Percentiles rank a stretch among this genome's conserved stretches.
These are phyloP conservation scores for Platycnemis pennipes DNA, from an alignment of 2,888 invertebrate species.

Conservation along the genomic window DNA sequence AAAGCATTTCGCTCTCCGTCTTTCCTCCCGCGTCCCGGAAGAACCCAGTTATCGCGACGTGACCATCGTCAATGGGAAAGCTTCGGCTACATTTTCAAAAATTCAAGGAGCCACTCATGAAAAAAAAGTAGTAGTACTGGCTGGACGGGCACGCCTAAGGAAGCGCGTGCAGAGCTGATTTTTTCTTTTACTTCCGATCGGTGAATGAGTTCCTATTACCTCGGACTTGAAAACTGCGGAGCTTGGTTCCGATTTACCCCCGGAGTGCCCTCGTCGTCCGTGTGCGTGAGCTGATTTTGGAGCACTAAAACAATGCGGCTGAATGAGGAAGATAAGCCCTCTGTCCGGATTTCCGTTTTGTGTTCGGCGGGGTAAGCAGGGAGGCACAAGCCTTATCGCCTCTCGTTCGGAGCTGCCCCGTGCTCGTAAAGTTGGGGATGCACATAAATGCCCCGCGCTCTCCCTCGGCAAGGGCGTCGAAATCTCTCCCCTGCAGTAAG, in stretches of 20 bases:
- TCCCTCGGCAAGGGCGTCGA: background rate
- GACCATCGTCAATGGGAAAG: background rate
- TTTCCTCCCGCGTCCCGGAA: background rate
- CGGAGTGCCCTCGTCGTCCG: background rate
- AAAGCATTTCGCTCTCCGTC: background rate
- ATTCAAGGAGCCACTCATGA: background rate
- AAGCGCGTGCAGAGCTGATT: background rate
- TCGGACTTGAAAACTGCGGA: background rate
- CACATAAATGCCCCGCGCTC: background rate
- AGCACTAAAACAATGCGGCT: conserved; percentile 3
- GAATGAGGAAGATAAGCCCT: background rate
- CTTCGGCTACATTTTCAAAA: background rate
- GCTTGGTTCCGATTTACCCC: background rate
- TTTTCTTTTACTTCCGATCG: background rate
- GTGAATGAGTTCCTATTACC: background rate
- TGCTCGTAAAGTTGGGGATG: conserved; percentile 18
- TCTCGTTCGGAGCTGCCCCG: background rate
- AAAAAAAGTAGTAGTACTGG: background rate
- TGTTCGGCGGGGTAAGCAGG: background rate
- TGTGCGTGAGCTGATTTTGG: background rate
- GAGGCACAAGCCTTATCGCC: background rate
- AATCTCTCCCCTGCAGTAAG: background rate
- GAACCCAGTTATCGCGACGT: background rate
- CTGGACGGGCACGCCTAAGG: too few species aligned
- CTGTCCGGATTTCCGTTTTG: background rate